A percentile compares a stretch with the other conserved stretches of the same genome.
Conservation (phyloP, 2,797 vertebrate species). For the Danio kyathit region DNA sequence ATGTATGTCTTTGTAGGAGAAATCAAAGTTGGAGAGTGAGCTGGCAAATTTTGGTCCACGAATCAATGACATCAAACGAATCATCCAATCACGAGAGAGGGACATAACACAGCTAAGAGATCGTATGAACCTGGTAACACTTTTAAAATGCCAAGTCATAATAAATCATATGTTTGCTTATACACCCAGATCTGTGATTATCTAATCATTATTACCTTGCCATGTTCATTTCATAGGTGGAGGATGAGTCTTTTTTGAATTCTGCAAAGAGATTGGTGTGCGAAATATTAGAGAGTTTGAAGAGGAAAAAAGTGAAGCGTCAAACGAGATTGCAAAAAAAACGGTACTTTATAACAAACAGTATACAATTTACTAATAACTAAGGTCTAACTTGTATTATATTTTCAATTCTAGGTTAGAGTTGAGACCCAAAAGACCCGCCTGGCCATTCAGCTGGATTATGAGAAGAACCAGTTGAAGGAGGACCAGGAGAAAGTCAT, state of each 20-base stretch:
- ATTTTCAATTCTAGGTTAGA: conserved; percentile 78
- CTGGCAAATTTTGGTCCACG: conserved; percentile 93
- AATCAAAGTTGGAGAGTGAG: conserved; percentile 96
- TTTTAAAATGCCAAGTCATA: neutral
- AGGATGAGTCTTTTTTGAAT: conserved; percentile 96
- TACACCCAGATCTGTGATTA: neutral
- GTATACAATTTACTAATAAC: neutral
- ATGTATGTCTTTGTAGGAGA: conserved; percentile 80
- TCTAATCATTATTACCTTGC: neutral
- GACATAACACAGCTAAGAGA: conserved; percentile 95
- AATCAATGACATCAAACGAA: conserved; percentile 95
- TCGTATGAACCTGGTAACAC: conserved; percentile 89
- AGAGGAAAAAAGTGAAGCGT: conserved; percentile 95
- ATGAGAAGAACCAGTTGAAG: conserved; percentile 93
- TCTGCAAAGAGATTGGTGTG: conserved; percentile 95
- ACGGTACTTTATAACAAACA: conserved; percentile 74
- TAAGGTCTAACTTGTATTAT: neutral
- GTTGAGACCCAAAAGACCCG: conserved; percentile 97
- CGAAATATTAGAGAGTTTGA: conserved; percentile 96
- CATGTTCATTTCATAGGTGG: conserved; percentile 78
- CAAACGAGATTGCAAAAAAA: conserved; percentile 99
- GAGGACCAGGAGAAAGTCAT: conserved; percentile 97
- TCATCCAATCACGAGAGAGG: conserved; percentile 88
- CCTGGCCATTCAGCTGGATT: conserved; percentile 93
- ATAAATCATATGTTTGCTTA: neutral